Conservation (phyloP, 2,888 invertebrate species). For the Pyrgus malvae region DNA sequence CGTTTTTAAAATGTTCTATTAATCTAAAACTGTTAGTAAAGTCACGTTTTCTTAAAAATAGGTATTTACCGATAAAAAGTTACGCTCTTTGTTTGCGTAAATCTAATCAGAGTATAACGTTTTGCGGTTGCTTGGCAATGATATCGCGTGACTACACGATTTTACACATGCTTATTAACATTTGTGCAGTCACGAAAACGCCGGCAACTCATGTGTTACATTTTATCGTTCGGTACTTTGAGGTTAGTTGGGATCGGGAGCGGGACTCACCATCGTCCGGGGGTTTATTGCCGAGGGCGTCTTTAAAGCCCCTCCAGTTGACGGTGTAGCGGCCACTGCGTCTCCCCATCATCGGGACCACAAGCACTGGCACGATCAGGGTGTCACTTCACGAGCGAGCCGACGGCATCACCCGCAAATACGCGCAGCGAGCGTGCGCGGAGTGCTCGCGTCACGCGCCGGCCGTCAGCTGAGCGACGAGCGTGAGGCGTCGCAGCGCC, state of each 20-base stretch:
- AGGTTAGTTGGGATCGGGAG: conserved; percentile 35
- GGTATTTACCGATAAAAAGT: background rate
- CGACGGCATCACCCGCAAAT: conserved; percentile 38
- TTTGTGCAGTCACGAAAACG: conserved; percentile 11
- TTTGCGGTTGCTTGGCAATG: conserved; percentile 1
- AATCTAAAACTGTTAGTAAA: background rate
- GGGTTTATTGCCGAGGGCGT: conserved; percentile 71
- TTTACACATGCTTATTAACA: background rate
- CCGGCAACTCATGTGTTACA: conserved; percentile 5
- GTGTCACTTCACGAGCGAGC: conserved; percentile 38
- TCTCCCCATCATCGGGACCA: conserved; percentile 71
- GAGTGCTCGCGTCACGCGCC: conserved; percentile 63
- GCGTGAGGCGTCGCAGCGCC: conserved; percentile 56
- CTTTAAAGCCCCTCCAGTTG: conserved; percentile 77
- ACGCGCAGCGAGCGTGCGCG: conserved; percentile 38
- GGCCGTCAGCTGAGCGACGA: conserved; percentile 69
- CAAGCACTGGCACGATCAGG: conserved; percentile 37
- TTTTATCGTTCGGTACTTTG: conserved; percentile 29
- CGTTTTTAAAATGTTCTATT: no score
- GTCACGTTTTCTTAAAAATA: conserved; percentile 1
- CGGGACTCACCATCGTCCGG: conserved; percentile 70
- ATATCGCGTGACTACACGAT: background rate
- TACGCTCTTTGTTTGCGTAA: background rate
- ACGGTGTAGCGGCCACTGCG: conserved; percentile 78
- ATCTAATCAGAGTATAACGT: background rate